Evolutionary conservation across 2,113 vertebrate species (phyloP).

Genomic region (Silurus meridionalis): DNA sequence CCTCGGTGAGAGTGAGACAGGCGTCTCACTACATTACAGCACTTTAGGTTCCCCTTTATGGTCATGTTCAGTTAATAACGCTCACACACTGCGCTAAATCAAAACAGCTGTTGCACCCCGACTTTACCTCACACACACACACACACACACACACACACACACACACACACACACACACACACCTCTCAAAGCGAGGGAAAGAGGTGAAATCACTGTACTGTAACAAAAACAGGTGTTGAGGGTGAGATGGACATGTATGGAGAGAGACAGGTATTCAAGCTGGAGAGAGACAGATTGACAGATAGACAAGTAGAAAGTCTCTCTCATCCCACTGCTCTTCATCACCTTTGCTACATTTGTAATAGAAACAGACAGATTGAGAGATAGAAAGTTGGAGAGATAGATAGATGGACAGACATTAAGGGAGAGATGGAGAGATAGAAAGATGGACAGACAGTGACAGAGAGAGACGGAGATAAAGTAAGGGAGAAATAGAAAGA

Average conservation of each 20-base stretch:
- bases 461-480: background rate
- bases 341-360: too few species aligned
- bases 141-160: background rate
- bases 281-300: background rate
- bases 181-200: background rate
- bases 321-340: too few species aligned
- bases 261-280: too few species aligned
- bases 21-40: background rate
- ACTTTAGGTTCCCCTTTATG: constrained; percentile 11
- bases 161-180: background rate
- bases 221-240: background rate
- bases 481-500: too few species aligned
- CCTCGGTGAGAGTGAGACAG: background rate
- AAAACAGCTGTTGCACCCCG: background rate
- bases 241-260: background rate
- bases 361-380: background rate
- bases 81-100: background rate
- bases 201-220: background rate
- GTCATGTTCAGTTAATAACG: constrained; percentile 24
- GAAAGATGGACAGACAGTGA: background rate
- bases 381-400: background rate
- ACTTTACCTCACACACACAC: background rate
- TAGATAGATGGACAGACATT: background rate
- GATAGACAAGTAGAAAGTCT: background rate
- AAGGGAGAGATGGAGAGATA: too few species aligned